Conservation (phyloP, 2,113 vertebrate genomes). For the Phalacrocorax aristotelis region DNA sequence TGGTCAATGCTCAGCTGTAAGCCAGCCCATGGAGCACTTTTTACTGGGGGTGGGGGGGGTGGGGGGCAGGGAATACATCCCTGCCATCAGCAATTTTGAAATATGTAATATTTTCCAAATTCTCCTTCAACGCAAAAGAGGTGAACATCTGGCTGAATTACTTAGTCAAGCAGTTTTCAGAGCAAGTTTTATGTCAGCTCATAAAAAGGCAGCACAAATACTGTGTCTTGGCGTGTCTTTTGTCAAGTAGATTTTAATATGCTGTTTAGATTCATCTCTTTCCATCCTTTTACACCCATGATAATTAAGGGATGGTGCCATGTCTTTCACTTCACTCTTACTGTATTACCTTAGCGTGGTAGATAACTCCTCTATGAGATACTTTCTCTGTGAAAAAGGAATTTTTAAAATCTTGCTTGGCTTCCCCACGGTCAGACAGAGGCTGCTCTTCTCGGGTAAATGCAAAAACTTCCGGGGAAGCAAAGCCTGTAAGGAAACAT, state of each 20-base stretch:
- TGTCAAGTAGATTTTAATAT: not conserved
- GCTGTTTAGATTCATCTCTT: not conserved
- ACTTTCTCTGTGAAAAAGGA: not conserved
- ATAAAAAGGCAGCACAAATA: constrained; percentile 51
- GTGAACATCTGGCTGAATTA: constrained; percentile 80
- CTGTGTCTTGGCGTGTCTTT: not conserved
- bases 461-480: not conserved
- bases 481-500: not conserved
- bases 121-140: constrained; percentile 64
- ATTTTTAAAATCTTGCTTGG: not conserved
- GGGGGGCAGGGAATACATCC: not conserved
- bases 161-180: constrained; percentile 69
- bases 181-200: constrained; percentile 73
- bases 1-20: constrained; percentile 48
- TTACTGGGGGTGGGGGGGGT: not conserved
- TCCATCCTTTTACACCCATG: not conserved
- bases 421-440: not conserved
- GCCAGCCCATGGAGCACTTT: constrained; percentile 14
- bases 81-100: constrained; percentile 67
- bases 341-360: not conserved
- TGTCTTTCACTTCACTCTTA: not conserved
- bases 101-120: constrained; percentile 75
- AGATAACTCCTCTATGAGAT: not conserved
- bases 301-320: not conserved
- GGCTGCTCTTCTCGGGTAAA: not conserved